A percentile compares a stretch with the other conserved stretches of the same genome.
Conservation (phyloP, 2,113 vertebrate species). For the Ceyx melanurus region DNA sequence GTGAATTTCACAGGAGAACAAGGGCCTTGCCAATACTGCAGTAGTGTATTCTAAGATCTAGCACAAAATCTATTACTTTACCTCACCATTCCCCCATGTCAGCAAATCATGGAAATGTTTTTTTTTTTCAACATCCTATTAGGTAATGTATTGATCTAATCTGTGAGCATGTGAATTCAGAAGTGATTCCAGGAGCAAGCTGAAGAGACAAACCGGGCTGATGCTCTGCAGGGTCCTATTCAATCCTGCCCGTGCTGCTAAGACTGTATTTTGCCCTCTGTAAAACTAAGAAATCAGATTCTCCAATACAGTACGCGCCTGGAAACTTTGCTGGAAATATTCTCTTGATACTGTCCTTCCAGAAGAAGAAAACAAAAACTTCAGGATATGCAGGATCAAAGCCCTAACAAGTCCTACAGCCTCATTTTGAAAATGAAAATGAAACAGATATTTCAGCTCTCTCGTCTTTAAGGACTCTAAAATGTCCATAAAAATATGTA, state of each 20-base stretch:
- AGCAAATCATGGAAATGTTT: slow-evolving; percentile 68
- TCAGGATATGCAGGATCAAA: background rate
- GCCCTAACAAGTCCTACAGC: background rate
- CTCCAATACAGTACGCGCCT: background rate
- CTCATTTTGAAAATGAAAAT: background rate
- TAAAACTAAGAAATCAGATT: background rate
- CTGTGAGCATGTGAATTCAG: slow-evolving; percentile 10
- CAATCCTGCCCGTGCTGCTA: background rate
- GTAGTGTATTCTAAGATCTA: slow-evolving; percentile 11
- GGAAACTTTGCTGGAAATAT: background rate
- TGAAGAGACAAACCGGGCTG: background rate
- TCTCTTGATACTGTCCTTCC: background rate
- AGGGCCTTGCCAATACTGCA: slow-evolving; percentile 63
- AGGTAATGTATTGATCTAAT: slow-evolving; percentile 64
- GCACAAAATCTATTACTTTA: slow-evolving; percentile 54
- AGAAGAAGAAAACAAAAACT: background rate
- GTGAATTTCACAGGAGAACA: slow-evolving; percentile 50
- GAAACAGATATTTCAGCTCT: background rate
- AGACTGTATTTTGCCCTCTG: background rate
- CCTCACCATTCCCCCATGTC: slow-evolving; percentile 46
- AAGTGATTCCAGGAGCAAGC: slow-evolving; percentile 23
- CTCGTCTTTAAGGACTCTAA: background rate
- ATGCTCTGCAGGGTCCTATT: background rate
- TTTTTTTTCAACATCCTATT: slow-evolving; percentile 60
- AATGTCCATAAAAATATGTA: slow-evolving; percentile 17